Conservation (phyloP, 1,140 invertebrate genomes). For the Chlorops oryzae region DNA sequence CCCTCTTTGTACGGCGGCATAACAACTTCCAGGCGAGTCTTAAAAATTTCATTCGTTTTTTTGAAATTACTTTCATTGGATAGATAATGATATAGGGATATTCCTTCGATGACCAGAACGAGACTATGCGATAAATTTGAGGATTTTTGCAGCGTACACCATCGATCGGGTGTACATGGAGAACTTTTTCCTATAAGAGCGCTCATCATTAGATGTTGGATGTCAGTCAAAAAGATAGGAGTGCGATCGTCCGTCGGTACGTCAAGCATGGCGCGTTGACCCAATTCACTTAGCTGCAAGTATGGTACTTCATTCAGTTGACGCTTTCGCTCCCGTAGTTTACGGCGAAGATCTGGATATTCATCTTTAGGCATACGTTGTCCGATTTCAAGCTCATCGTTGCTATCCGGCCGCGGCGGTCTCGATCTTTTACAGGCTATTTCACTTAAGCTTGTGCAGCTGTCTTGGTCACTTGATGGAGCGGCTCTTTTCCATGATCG, state of each 20-base stretch:
- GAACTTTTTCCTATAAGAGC: slow-evolving; percentile 66
- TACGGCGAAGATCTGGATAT: slow-evolving; percentile 52
- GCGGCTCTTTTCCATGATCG: slow-evolving; percentile 10
- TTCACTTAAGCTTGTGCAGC: slow-evolving; percentile 1
- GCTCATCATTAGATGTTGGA: slow-evolving; percentile 75
- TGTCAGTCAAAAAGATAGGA: slow-evolving; percentile 72
- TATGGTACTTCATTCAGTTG: slow-evolving; percentile 51
- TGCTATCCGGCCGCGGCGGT: neutral
- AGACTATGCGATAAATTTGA: slow-evolving; percentile 63
- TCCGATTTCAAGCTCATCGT: neutral
- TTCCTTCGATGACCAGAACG: slow-evolving; percentile 69
- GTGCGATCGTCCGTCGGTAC: slow-evolving; percentile 54
- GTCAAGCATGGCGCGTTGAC: slow-evolving; percentile 56
- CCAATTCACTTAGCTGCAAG: slow-evolving; percentile 56
- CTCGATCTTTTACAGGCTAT: slow-evolving; percentile 8
- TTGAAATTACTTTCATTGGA: slow-evolving; percentile 59
- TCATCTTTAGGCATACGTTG: slow-evolving; percentile 49
- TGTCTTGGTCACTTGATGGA: neutral
- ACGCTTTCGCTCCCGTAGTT: slow-evolving; percentile 54
- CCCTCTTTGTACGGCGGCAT: slow-evolving; percentile 65
- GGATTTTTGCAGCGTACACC: slow-evolving; percentile 74
- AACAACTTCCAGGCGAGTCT: slow-evolving; percentile 64
- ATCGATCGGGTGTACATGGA: slow-evolving; percentile 62
- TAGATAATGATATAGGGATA: slow-evolving; percentile 67
- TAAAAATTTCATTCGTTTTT: slow-evolving; percentile 55